Evolutionary conservation across 2,797 vertebrate genomes (phyloP).

Genomic region (Lerista edwardsae): DNA sequence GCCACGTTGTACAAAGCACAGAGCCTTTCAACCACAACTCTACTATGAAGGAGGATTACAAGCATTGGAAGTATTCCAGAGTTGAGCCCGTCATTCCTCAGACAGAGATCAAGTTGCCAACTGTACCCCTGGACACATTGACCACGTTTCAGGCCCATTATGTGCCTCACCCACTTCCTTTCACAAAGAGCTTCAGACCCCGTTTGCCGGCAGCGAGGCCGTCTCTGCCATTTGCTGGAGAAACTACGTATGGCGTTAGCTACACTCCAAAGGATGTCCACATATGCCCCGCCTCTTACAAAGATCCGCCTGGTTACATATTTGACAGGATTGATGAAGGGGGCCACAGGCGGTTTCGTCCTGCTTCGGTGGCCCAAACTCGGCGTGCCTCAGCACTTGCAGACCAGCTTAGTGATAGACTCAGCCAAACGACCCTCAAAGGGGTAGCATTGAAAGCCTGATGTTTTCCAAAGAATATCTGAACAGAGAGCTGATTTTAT

Average conservation of each 20-base stretch:
- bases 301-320: conserved; percentile 50
- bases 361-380: conserved; percentile 2
- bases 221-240: conserved; percentile 34
- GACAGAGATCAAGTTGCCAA: conserved; percentile 44
- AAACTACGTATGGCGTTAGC: conserved; percentile 59
- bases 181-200: conserved; percentile 64
- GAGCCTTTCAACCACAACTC: conserved; percentile 59
- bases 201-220: conserved; percentile 4
- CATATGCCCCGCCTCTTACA: conserved; percentile 64
- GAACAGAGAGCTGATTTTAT: conserved; percentile 44
- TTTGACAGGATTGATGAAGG: conserved; percentile 58
- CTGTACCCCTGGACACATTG: conserved; percentile 59
- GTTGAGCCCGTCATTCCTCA: conserved; percentile 25
- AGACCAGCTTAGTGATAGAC: background rate
- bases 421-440: conserved; percentile 26
- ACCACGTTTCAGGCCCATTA: conserved; percentile 62
- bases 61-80: conserved; percentile 50
- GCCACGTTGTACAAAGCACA: background rate
- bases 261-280: conserved; percentile 66
- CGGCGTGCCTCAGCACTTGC: background rate
- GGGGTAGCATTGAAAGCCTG: conserved; percentile 52
- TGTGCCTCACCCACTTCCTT: conserved; percentile 48
- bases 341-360: conserved; percentile 68
- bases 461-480: conserved; percentile 42
- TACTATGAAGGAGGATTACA: conserved; percentile 67